These are phyloP conservation scores for Pristionchus pacificus DNA, from an alignment of 1,140 invertebrate species.

Conservation along the genomic window DNA sequence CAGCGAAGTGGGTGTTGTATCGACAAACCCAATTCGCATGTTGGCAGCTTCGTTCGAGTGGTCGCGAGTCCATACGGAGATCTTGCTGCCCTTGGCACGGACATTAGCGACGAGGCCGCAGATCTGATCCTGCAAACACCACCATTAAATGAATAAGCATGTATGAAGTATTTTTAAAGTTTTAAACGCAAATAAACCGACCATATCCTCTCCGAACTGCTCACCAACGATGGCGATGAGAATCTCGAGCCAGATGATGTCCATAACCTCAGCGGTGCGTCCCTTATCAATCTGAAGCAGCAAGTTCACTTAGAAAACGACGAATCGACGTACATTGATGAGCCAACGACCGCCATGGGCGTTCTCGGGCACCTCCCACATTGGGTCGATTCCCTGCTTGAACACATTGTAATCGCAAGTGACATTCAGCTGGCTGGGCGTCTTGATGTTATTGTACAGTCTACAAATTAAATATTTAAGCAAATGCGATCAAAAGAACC, in stretches of 20 bases:
- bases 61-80: constrained; percentile 77
- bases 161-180: neutral
- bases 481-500: constrained; percentile 71
- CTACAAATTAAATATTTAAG: constrained; percentile 35
- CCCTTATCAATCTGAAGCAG: constrained; percentile 54
- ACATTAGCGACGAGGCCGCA: constrained; percentile 92
- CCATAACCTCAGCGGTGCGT: constrained; percentile 73
- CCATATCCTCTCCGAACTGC: constrained; percentile 80
- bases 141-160: neutral
- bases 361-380: constrained; percentile 93
- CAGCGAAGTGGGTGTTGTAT: neutral
- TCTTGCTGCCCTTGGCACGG: constrained; percentile 81
- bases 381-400: constrained; percentile 79
- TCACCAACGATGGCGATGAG: constrained; percentile 91
- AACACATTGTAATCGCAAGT: constrained; percentile 94
- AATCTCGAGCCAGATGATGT: constrained; percentile 89
- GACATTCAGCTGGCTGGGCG: constrained; percentile 77
- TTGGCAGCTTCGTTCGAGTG: constrained; percentile 71
- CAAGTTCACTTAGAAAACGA: constrained; percentile 5
- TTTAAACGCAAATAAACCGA: too few relatives aligned
- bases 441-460: constrained; percentile 75
- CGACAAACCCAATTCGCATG: constrained; percentile 63
- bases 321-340: constrained; percentile 61
- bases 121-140: constrained; percentile 71
- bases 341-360: constrained; percentile 89